These are phyloP conservation scores for Agonum fuliginosum DNA, from an alignment of 2,888 invertebrate species.

Conservation along the genomic window DNA sequence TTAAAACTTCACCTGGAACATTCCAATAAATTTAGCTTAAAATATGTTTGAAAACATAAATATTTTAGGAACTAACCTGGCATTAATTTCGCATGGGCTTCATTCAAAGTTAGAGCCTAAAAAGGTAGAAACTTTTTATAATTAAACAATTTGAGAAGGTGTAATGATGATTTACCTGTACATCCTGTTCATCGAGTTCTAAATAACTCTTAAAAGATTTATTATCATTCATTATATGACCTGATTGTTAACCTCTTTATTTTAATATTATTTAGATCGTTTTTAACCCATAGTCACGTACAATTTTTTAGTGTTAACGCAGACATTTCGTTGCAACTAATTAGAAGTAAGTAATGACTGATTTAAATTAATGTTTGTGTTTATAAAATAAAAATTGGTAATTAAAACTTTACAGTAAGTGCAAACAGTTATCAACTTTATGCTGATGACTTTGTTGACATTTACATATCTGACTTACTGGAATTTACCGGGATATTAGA, in stretches of 20 bases:
- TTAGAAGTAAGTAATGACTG: constrained; percentile 9
- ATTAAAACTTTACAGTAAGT: constrained; percentile 44
- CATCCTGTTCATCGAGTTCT: constrained; percentile 71
- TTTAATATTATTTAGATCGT: background rate
- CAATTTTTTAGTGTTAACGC: constrained; percentile 19
- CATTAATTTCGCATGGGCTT: constrained; percentile 56
- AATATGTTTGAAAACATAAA: constrained; percentile 62
- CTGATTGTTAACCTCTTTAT: constrained; percentile 55
- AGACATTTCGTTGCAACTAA: constrained; percentile 38
- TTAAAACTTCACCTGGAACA: constrained; percentile 85
- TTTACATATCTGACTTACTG: constrained; percentile 47
- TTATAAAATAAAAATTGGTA: constrained; percentile 44
- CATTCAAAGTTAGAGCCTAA: constrained; percentile 46
- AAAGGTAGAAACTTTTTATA: constrained; percentile 38
- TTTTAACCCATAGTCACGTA: constrained; percentile 50
- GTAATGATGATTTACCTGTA: constrained; percentile 69
- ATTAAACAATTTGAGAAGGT: constrained; percentile 19
- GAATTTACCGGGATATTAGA: constrained; percentile 23
- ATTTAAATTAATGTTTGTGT: constrained; percentile 31
- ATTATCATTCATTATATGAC: constrained; percentile 69
- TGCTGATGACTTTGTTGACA: constrained; percentile 25
- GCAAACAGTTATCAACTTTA: constrained; percentile 40
- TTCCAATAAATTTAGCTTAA: background rate
- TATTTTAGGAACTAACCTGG: constrained; percentile 68
- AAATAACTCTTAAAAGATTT: constrained; percentile 72